phyloP scores from a whole-genome alignment of 2,888 invertebrate species.

The Geophilus truncorum region DNA sequence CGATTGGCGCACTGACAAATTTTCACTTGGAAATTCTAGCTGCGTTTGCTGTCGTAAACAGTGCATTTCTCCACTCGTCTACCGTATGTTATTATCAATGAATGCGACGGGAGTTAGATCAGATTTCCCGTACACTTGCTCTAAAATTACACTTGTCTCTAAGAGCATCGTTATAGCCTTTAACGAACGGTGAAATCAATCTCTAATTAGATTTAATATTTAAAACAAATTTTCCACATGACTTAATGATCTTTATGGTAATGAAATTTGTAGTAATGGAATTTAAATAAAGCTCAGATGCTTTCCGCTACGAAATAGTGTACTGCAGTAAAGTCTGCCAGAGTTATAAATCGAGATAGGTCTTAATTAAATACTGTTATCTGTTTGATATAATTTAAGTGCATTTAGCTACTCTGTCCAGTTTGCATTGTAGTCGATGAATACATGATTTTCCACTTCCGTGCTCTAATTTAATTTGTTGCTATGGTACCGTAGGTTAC shows the following conservation, averaged over 20 bases:
- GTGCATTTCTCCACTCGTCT: background rate
- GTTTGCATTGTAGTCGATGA: too few species aligned
- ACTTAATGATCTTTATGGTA: background rate
- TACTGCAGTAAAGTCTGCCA: too few species aligned
- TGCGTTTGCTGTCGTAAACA: background rate
- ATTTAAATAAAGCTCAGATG: background rate
- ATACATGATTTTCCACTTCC: too few species aligned
- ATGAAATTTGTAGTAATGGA: background rate
- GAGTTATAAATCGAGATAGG: too few species aligned
- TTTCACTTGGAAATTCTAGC: background rate
- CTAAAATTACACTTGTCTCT: background rate
- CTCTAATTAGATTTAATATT: conserved; percentile 5
- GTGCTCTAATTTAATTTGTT: too few species aligned
- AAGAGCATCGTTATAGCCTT: background rate
- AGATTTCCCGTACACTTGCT: background rate
- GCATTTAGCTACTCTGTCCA: too few species aligned
- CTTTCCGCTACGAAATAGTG: background rate
- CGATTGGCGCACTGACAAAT: conserved; percentile 4
- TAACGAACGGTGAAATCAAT: background rate
- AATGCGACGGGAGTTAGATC: background rate
- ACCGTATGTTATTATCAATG: background rate
- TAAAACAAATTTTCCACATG: background rate
- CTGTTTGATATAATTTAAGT: too few species aligned
- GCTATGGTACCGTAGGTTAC: too few species aligned
- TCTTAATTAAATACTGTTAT: too few species aligned